Percentiles rank a stretch among this genome's conserved stretches.
These are phyloP conservation scores for Ceraclea dissimilis DNA, from an alignment of 2,888 invertebrate species.

Conservation along the genomic window DNA sequence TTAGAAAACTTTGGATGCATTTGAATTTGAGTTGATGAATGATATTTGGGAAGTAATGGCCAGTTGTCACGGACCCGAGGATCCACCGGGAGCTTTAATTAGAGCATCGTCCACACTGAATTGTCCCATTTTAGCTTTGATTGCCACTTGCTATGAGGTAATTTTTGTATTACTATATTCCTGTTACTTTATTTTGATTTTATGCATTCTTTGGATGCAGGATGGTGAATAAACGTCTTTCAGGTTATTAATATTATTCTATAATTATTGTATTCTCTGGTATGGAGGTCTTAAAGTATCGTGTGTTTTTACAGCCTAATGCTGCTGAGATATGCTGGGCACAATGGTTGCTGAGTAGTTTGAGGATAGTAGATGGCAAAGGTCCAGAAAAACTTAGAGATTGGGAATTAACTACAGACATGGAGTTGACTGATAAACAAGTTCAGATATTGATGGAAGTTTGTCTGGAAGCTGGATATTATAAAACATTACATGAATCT, in stretches of 20 bases:
- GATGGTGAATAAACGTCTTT: background rate
- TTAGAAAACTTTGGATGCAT: slow-evolving; percentile 1
- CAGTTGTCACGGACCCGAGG: slow-evolving; percentile 60
- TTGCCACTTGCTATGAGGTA: slow-evolving; percentile 65
- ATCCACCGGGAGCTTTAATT: slow-evolving; percentile 58
- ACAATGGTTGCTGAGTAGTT: slow-evolving; percentile 47
- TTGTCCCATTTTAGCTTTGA: slow-evolving; percentile 55
- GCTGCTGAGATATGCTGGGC: slow-evolving; percentile 54
- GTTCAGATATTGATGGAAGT: slow-evolving; percentile 45
- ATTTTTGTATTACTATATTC: background rate
- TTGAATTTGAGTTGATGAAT: slow-evolving; percentile 28
- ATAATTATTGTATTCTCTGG: too few relatives aligned
- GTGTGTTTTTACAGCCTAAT: slow-evolving; percentile 48
- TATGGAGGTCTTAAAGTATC: background rate
- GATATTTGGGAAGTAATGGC: slow-evolving; percentile 56
- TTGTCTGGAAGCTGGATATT: slow-evolving; percentile 49
- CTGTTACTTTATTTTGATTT: background rate
- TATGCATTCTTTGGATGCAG: too few relatives aligned
- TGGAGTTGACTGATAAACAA: slow-evolving; percentile 33
- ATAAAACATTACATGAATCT: slow-evolving; percentile 55
- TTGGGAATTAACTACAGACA: slow-evolving; percentile 32
- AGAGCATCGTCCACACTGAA: slow-evolving; percentile 50
- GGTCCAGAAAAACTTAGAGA: slow-evolving; percentile 30
- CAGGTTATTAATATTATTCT: background rate
- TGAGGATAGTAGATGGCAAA: slow-evolving; percentile 32